Percentiles rank a stretch among this genome's conserved stretches.
Evolutionary conservation across 2,888 invertebrate species (phyloP).

Genomic region (Salticus scenicus): DNA sequence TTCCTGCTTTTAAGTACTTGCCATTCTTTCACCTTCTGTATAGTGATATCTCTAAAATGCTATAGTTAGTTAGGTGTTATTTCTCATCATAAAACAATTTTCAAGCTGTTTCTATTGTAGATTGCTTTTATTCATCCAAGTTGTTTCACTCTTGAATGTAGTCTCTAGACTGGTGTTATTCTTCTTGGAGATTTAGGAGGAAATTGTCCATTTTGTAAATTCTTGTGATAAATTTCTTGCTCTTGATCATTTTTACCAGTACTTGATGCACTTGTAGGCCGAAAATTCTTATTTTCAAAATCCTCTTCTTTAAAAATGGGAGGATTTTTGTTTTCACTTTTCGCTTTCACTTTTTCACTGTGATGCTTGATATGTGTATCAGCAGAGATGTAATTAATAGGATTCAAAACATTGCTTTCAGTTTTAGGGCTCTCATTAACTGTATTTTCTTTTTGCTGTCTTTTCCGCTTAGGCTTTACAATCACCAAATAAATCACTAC

Average conservation of each 20-base stretch:
- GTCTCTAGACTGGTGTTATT: conserved; percentile 32
- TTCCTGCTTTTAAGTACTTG: too few species aligned
- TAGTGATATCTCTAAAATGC: too few species aligned
- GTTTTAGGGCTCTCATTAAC: neutral
- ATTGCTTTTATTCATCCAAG: too few species aligned
- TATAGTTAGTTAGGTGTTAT: too few species aligned
- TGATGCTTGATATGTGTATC: conserved; percentile 51
- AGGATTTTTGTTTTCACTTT: conserved; percentile 35
- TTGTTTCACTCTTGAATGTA: too few species aligned
- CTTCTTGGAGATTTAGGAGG: conserved; percentile 43
- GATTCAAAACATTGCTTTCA: neutral
- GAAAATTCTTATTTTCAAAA: neutral
- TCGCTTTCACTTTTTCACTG: conserved; percentile 41
- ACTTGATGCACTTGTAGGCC: neutral
- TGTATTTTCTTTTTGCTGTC: neutral
- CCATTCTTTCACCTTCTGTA: too few species aligned
- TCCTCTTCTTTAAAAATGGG: conserved; percentile 47
- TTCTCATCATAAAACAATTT: too few species aligned
- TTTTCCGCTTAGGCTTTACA: conserved; percentile 9
- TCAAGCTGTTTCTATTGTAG: too few species aligned
- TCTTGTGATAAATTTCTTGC: neutral
- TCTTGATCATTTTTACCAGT: neutral
- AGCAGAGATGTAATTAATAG: conserved; percentile 44
- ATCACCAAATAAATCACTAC: conserved; percentile 24
- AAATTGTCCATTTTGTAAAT: neutral